Percentiles rank a stretch among this genome's conserved stretches.
phyloP scores from a whole-genome alignment of 1,140 invertebrate genomes.

The Zaprionus inermis region DNA sequence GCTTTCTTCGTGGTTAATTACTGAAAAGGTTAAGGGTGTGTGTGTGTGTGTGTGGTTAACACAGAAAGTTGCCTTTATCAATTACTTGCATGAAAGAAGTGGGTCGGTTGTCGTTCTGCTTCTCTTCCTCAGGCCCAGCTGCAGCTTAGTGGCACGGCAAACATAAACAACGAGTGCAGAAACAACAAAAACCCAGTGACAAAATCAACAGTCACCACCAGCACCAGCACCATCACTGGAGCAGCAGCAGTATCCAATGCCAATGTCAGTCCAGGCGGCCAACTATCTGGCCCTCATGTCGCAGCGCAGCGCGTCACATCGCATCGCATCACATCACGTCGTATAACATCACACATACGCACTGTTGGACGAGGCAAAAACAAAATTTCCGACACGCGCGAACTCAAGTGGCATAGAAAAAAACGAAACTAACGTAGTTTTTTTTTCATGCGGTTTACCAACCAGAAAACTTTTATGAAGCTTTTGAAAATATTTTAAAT shows the following conservation, averaged over 20 bases:
- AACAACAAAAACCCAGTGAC: constrained; percentile 43
- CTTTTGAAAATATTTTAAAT: not conserved
- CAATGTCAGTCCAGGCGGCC: not conserved
- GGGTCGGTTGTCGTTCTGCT: not conserved
- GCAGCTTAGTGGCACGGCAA: constrained; percentile 48
- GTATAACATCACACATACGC: constrained; percentile 52
- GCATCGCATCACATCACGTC: constrained; percentile 15
- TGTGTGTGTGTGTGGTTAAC: constrained; percentile 2
- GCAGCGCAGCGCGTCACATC: constrained; percentile 9
- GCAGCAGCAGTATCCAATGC: not conserved
- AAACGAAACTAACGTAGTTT: constrained; percentile 5
- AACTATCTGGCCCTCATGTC: constrained; percentile 20
- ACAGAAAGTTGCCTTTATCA: constrained; percentile 57
- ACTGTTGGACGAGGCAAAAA: constrained; percentile 16
- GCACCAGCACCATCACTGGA: not conserved
- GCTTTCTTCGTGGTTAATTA: constrained; percentile 30
- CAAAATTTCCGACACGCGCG: constrained; percentile 19
- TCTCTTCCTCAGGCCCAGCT: not conserved
- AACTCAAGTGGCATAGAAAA: not conserved
- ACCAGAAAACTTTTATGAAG: not conserved
- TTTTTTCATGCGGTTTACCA: not conserved
- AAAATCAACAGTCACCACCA: constrained; percentile 45
- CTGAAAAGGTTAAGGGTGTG: not conserved
- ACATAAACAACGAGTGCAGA: constrained; percentile 44
- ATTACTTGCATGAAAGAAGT: constrained; percentile 56